A percentile compares a stretch with the other conserved stretches of the same genome.
Evolutionary conservation across 1,140 invertebrate genomes (phyloP).

Genomic region (Stenopsyche tienmushanensis): DNA sequence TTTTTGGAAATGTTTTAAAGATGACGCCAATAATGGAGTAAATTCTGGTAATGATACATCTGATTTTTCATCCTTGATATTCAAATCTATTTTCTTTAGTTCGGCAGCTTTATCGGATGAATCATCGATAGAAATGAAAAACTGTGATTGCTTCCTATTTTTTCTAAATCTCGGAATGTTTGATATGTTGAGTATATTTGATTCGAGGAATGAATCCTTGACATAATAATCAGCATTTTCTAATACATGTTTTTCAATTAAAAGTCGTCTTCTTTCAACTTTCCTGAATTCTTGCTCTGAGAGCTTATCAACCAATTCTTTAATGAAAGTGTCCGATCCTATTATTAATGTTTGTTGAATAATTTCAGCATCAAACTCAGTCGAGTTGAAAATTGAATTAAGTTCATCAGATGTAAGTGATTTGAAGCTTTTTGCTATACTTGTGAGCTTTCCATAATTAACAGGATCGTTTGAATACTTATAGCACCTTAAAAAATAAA

Average conservation of each 20-base stretch:
- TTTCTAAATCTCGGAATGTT: slow-evolving; percentile 51
- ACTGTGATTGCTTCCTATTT: slow-evolving; percentile 50
- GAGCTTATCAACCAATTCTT: slow-evolving; percentile 46
- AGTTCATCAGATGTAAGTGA: slow-evolving; percentile 31
- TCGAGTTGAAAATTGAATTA: slow-evolving; percentile 26
- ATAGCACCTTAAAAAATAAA: slow-evolving; percentile 31
- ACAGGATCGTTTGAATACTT: slow-evolving; percentile 29
- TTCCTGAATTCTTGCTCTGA: slow-evolving; percentile 43
- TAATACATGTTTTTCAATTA: slow-evolving; percentile 36
- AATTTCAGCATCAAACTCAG: slow-evolving; percentile 36
- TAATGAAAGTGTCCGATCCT: slow-evolving; percentile 38
- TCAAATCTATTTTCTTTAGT: slow-evolving; percentile 42
- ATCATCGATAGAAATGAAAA: slow-evolving; percentile 51
- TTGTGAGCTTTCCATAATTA: slow-evolving; percentile 26
- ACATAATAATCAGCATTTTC: slow-evolving; percentile 8
- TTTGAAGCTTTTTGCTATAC: slow-evolving; percentile 25
- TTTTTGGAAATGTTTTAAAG: slow-evolving; percentile 47
- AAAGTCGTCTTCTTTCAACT: slow-evolving; percentile 43
- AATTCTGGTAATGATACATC: slow-evolving; percentile 49
- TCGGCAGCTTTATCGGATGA: slow-evolving; percentile 38
- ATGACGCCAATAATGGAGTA: slow-evolving; percentile 47
- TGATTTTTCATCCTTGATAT: slow-evolving; percentile 42
- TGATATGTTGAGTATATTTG: slow-evolving; percentile 51
- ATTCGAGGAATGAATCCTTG: slow-evolving; percentile 43
- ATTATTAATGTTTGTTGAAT: slow-evolving; percentile 29